Conservation (phyloP, 2,888 invertebrate species). For the Pristionchus entomophagus region DNA sequence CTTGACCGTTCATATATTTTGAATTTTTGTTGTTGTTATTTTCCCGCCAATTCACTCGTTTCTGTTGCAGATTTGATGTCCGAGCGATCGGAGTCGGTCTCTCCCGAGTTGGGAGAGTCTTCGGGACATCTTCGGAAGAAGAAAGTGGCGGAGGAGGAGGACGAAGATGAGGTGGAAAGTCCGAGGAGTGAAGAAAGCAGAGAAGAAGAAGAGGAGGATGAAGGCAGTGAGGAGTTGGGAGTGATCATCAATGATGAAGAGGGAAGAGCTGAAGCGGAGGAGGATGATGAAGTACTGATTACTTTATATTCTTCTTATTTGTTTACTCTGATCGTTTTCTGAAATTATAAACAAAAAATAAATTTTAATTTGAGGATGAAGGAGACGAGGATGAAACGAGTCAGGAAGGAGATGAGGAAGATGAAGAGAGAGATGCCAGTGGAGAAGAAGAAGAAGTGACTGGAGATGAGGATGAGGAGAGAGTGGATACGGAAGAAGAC, state of each 20-base stretch:
- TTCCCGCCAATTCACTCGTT: neutral
- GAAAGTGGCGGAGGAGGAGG: neutral
- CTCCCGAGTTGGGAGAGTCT: conserved; percentile 18
- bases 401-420: neutral
- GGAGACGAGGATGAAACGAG: neutral
- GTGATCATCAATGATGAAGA: neutral
- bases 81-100: neutral
- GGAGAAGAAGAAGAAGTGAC: neutral
- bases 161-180: neutral
- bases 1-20: neutral
- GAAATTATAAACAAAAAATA: no score
- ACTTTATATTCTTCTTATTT: no score
- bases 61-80: neutral
- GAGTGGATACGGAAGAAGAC: neutral
- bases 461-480: neutral
- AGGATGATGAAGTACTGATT: no score
- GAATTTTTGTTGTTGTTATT: neutral
- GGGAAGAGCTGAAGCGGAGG: neutral
- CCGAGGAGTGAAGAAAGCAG: neutral
- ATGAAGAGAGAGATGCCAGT: neutral
- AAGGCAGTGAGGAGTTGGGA: neutral
- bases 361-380: no score
- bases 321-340: no score
- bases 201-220: neutral
- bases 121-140: neutral